These are phyloP conservation scores for Sarcophaga variegata DNA, from an alignment of 2,888 invertebrate species.

Conservation along the genomic window DNA sequence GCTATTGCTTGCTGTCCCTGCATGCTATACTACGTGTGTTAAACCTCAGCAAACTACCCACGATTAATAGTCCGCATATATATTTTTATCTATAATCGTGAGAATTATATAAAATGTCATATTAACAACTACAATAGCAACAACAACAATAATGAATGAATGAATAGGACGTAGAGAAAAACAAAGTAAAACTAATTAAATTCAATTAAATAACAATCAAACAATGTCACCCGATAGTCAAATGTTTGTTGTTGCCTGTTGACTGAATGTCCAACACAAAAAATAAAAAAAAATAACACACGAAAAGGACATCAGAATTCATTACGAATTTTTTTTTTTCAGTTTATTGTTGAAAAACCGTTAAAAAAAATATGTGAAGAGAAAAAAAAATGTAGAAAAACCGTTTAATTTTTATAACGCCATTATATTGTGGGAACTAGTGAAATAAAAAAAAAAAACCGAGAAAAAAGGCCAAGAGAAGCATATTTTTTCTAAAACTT, in stretches of 20 bases:
- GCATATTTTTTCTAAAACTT: slow-evolving; percentile 71
- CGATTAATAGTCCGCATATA: background rate
- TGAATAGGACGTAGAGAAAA: slow-evolving; percentile 20
- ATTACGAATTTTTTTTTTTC: background rate
- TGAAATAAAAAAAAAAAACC: slow-evolving; percentile 25
- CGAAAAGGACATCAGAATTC: slow-evolving; percentile 61
- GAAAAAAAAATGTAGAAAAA: slow-evolving; percentile 43
- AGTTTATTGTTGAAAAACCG: slow-evolving; percentile 55
- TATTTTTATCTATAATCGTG: slow-evolving; percentile 58
- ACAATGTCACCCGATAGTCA: slow-evolving; percentile 78
- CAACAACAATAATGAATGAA: slow-evolving; percentile 68
- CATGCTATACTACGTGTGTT: too few species aligned
- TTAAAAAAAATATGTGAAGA: background rate
- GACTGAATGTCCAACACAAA: slow-evolving; percentile 67
- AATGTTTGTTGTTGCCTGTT: slow-evolving; percentile 70
- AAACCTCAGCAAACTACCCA: background rate
- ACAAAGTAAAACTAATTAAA: slow-evolving; percentile 78
- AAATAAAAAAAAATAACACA: slow-evolving; percentile 32
- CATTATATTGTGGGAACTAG: slow-evolving; percentile 72
- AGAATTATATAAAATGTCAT: slow-evolving; percentile 58
- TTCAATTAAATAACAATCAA: slow-evolving; percentile 82
- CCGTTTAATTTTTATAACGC: slow-evolving; percentile 70
- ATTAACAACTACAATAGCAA: slow-evolving; percentile 71
- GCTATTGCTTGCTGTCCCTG: background rate
- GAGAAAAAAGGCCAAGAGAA: slow-evolving; percentile 74